Percentiles rank a stretch among this genome's conserved stretches.
These are phyloP conservation scores for Pyrgus malvae DNA, from an alignment of 2,888 invertebrate species.

Conservation along the genomic window DNA sequence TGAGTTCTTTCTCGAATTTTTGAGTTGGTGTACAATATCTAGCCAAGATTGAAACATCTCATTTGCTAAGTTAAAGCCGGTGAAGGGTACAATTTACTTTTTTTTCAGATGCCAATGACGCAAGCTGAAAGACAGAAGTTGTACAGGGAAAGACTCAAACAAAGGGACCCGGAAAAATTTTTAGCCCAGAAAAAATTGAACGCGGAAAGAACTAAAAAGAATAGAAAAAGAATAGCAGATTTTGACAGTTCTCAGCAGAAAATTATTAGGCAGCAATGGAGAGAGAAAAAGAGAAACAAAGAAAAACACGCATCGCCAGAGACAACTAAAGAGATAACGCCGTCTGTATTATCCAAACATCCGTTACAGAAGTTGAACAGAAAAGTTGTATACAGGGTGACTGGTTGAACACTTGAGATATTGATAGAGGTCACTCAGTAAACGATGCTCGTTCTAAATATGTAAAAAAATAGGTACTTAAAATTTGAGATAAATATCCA, in stretches of 20 bases:
- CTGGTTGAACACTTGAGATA: too few species aligned
- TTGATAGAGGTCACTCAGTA: too few species aligned
- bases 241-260: slow-evolving; percentile 18
- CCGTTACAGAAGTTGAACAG: slow-evolving; percentile 8
- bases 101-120: slow-evolving; percentile 5
- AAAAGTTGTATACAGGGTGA: slow-evolving; percentile 18
- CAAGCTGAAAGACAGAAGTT: slow-evolving; percentile 1
- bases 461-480: too few species aligned
- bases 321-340: slow-evolving; percentile 14
- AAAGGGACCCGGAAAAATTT: background rate
- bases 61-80: too few species aligned
- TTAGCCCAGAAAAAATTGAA: slow-evolving; percentile 1
- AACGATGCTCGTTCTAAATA: too few species aligned
- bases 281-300: too few species aligned
- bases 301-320: slow-evolving; percentile 11
- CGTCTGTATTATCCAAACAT: slow-evolving; percentile 13
- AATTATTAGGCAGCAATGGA: slow-evolving; percentile 27
- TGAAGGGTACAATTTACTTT: background rate
- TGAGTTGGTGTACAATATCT: too few species aligned
- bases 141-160: slow-evolving; percentile 2
- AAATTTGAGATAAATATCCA: too few species aligned
- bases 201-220: slow-evolving; percentile 12
- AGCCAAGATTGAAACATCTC: too few species aligned
- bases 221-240: slow-evolving; percentile 25
- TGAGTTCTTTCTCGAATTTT: too few species aligned